A percentile compares a stretch with the other conserved stretches of the same genome.
phyloP scores from a whole-genome alignment of 1,140 invertebrate genomes.

The Neuroterus valhalla region DNA sequence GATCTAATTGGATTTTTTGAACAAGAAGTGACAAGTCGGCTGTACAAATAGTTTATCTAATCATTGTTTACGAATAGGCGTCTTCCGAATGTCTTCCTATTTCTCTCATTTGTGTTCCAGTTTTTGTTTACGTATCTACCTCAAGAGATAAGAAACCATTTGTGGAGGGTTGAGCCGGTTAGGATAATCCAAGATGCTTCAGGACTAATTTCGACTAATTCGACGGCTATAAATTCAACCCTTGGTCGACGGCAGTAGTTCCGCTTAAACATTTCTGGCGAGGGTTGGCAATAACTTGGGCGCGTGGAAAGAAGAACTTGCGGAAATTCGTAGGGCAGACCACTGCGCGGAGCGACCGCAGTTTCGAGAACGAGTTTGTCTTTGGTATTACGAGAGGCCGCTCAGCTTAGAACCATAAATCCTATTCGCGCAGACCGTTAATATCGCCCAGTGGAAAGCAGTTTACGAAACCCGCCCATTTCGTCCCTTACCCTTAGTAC shows the following conservation, averaged over 20 bases:
- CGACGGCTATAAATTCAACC: not conserved
- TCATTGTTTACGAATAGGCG: too few relatives aligned
- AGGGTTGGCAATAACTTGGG: conserved; percentile 20
- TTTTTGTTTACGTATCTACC: not conserved
- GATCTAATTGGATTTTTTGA: too few relatives aligned
- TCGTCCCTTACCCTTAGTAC: conserved; percentile 42
- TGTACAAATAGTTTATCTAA: too few relatives aligned
- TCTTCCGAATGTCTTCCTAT: not conserved
- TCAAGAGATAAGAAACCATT: not conserved
- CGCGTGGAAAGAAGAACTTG: conserved; percentile 7
- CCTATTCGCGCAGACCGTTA: conserved; percentile 63
- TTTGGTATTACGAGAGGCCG: conserved; percentile 68
- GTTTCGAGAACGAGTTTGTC: conserved; percentile 66
- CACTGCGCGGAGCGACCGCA: conserved; percentile 48
- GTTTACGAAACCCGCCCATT: conserved; percentile 67
- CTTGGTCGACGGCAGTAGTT: not conserved
- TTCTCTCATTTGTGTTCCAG: not conserved
- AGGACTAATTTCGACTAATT: conserved; percentile 20
- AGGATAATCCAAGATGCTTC: not conserved
- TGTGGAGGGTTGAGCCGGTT: not conserved
- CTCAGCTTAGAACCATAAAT: conserved; percentile 65
- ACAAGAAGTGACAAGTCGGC: too few relatives aligned
- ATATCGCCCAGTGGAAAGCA: conserved; percentile 67
- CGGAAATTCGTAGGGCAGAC: conserved; percentile 20
- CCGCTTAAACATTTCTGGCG: conserved; percentile 1